Percentiles rank a stretch among this genome's conserved stretches.
Evolutionary conservation across 2,113 vertebrate genomes (phyloP).

Genomic region (Saguinus midas): DNA sequence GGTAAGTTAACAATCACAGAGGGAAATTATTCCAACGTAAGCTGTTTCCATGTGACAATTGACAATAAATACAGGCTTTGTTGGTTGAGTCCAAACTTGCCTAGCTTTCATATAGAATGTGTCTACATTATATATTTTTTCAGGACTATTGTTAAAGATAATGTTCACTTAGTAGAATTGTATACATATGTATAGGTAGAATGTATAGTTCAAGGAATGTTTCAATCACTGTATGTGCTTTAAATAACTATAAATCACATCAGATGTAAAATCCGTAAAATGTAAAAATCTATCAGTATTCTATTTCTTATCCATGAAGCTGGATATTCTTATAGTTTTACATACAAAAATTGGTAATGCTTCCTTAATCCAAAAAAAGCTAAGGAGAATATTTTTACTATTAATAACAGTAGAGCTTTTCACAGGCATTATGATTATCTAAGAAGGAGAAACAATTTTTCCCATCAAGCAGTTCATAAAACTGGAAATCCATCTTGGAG

Average conservation of each 20-base stretch:
- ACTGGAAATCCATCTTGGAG: not conserved
- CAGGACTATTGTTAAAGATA: not conserved
- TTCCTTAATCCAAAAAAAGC: not conserved
- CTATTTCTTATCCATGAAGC: not conserved
- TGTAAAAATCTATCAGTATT: not conserved
- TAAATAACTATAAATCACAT: not conserved
- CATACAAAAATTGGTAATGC: not conserved
- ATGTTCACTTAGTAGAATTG: not conserved
- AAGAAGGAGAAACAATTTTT: not conserved
- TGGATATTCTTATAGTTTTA: not conserved
- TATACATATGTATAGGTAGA: not conserved
- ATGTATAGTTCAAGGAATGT: not conserved
- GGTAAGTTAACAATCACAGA: not conserved
- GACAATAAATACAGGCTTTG: not conserved
- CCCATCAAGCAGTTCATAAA: not conserved
- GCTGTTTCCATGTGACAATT: not conserved
- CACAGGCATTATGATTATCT: not conserved
- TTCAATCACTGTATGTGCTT: not conserved
- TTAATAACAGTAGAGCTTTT: not conserved
- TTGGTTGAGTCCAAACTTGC: not conserved
- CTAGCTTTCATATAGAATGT: not conserved
- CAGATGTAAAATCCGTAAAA: slow-evolving; percentile 5
- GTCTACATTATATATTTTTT: not conserved
- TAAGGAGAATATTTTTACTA: not conserved
- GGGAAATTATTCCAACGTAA: not conserved